These are phyloP conservation scores for Heliconius congener DNA, from an alignment of 1,140 invertebrate species.

Conservation along the genomic window DNA sequence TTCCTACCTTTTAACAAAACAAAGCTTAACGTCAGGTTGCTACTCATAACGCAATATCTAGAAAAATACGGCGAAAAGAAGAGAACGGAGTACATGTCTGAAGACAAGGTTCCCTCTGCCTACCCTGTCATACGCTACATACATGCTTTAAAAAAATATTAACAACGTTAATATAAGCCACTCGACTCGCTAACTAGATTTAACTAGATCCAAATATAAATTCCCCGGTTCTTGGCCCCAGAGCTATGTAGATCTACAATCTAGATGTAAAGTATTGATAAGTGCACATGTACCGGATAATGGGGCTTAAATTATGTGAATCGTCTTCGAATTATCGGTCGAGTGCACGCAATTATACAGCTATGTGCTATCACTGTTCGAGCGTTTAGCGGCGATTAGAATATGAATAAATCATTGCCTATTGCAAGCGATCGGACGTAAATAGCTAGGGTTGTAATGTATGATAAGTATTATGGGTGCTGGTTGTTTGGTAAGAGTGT, in stretches of 20 bases:
- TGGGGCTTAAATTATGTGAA: conserved; percentile 17
- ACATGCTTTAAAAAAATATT: no score
- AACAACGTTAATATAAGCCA: no score
- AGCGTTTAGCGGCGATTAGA: conserved; percentile 46
- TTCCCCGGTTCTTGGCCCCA: neutral
- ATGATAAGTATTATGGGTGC: neutral
- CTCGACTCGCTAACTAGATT: neutral
- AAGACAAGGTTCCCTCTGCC: no score
- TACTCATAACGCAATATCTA: no score
- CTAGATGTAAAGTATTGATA: conserved; percentile 9
- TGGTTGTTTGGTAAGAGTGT: neutral
- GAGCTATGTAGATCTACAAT: neutral
- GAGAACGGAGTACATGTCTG: no score
- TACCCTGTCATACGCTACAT: no score
- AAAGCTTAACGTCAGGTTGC: no score
- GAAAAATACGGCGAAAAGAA: no score
- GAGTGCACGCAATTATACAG: conserved; percentile 17
- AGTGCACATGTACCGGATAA: conserved; percentile 11
- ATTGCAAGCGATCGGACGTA: conserved; percentile 14
- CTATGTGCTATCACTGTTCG: conserved; percentile 36
- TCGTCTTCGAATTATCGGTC: conserved; percentile 39
- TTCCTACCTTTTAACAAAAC: no score
- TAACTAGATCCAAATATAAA: neutral
- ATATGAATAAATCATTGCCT: conserved; percentile 39
- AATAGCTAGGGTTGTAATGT: conserved; percentile 7